phyloP scores from a whole-genome alignment of 2,797 vertebrate species.

The Syndactyla subalaris region DNA sequence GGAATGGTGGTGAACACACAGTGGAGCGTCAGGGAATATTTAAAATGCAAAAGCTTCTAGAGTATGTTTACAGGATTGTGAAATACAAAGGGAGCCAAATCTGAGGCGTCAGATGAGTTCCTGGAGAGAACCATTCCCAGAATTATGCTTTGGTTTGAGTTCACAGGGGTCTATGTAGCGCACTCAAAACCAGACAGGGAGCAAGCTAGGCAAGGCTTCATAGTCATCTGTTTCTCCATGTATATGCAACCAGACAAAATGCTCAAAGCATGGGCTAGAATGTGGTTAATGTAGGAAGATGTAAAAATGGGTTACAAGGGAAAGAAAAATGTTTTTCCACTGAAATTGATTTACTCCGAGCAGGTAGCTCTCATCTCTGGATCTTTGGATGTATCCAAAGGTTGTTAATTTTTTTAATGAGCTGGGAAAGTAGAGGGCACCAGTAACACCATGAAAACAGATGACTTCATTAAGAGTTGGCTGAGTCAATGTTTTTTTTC shows the following conservation, averaged over 20 bases:
- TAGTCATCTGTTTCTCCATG: neutral
- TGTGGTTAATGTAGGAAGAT: neutral
- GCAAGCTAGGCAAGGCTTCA: neutral
- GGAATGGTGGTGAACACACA: accelerated
- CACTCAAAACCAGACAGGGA: neutral
- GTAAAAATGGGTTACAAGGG: neutral
- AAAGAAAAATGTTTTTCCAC: neutral
- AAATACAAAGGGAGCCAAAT: neutral
- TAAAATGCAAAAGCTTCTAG: neutral
- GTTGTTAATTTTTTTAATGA: slow-evolving; percentile 62
- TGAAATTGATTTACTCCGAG: neutral
- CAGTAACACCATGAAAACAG: slow-evolving; percentile 50
- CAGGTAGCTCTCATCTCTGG: slow-evolving; percentile 19
- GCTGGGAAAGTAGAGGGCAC: slow-evolving; percentile 37
- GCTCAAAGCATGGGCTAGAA: neutral
- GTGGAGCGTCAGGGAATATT: neutral
- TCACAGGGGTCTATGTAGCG: neutral
- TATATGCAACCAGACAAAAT: neutral
- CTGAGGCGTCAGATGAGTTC: neutral
- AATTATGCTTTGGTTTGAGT: neutral
- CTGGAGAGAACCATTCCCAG: neutral
- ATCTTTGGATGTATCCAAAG: slow-evolving; percentile 5
- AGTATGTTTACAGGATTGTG: neutral
- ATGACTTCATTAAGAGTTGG: slow-evolving; percentile 64
- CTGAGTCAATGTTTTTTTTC: slow-evolving; percentile 36